Conservation (phyloP, 2,113 vertebrate species). For the Meriones unguiculatus region DNA sequence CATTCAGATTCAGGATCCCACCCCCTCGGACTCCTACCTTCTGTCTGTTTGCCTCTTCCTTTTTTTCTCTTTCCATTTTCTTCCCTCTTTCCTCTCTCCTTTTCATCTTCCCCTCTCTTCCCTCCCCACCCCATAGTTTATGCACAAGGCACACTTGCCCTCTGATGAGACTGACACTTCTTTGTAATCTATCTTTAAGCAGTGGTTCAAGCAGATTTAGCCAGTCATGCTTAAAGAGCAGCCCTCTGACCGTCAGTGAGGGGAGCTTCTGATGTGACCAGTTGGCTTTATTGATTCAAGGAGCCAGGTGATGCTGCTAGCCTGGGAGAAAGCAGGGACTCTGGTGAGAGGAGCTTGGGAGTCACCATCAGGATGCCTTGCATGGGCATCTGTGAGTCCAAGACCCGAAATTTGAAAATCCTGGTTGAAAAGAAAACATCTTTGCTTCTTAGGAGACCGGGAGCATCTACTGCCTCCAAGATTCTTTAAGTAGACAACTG, state of each 20-base stretch:
- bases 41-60: not conserved
- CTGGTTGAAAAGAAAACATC: slow-evolving; percentile 20
- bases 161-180: not conserved
- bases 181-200: rapidly evolving
- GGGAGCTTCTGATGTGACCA: not conserved
- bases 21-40: not conserved
- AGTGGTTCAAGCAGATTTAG: not conserved
- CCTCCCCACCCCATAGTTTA: not conserved
- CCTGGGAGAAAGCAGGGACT: not conserved
- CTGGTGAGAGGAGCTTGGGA: too few relatives aligned
- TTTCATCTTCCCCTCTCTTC: too few relatives aligned
- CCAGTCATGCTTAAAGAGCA: slow-evolving; percentile 45
- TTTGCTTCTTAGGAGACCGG: not conserved
- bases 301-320: not conserved
- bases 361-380: not conserved
- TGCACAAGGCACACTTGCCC: not conserved
- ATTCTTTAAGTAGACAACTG: not conserved
- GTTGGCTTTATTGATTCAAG: not conserved
- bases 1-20: not conserved
- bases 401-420: not conserved
- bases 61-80: not conserved
- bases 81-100: not conserved
- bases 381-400: not conserved
- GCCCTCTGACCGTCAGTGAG: slow-evolving; percentile 1
- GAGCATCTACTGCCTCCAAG: not conserved